Percentiles rank a stretch among this genome's conserved stretches.
Evolutionary conservation across 2,797 vertebrate genomes (phyloP).

Genomic region (Enteromius anoplus): DNA sequence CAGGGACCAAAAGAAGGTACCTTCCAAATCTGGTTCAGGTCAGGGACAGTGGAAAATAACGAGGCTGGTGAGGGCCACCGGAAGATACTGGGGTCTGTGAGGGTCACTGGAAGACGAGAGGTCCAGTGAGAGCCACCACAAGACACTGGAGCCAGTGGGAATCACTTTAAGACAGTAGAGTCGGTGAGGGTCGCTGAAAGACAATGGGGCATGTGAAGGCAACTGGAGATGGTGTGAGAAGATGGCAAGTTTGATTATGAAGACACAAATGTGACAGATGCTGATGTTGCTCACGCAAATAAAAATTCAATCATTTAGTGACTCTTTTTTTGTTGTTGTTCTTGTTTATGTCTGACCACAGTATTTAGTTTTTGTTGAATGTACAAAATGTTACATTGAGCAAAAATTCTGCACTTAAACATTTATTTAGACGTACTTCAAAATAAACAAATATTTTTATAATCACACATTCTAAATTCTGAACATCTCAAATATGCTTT

Average conservation of each 20-base stretch:
- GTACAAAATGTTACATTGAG: not conserved
- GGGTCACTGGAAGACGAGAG: not conserved
- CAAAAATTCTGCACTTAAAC: not conserved
- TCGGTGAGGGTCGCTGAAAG: not conserved
- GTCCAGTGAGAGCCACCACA: not conserved
- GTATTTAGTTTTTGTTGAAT: not conserved
- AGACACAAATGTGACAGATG: not conserved
- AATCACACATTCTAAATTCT: not conserved
- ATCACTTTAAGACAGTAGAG: fast-evolving
- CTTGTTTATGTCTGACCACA: not conserved
- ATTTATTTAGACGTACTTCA: not conserved
- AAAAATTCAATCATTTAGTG: not conserved
- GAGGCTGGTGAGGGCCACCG: not conserved
- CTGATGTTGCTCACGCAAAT: not conserved
- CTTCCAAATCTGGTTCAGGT: too few species aligned
- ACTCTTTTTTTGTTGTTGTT: not conserved
- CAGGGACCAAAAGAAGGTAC: not conserved
- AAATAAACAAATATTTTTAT: not conserved
- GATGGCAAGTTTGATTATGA: not conserved
- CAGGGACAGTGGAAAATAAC: too few species aligned
- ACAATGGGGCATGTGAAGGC: not conserved
- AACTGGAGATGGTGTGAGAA: not conserved
- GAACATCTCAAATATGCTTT: not conserved
- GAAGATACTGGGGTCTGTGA: not conserved
- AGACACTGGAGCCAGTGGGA: not conserved